Conservation (phyloP, 92 coral and sea anemone genomes). For the Porites evermanni region DNA sequence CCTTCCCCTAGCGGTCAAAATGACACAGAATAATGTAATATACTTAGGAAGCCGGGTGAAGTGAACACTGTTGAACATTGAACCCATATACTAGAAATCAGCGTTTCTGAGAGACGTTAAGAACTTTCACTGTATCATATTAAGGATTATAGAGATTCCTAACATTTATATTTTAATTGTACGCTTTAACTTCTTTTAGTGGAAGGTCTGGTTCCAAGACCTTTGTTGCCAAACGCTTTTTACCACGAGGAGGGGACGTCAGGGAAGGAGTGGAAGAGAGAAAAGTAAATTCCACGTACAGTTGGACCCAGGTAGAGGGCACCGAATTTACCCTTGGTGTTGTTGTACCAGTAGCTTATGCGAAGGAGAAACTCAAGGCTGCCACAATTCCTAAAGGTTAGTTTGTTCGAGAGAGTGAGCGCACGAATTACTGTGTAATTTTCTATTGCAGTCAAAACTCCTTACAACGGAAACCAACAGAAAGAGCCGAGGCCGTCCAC, state of each 20-base stretch:
- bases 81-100: too few species aligned
- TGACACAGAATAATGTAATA: too few species aligned
- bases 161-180: not conserved
- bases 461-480: too few species aligned
- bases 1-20: too few species aligned
- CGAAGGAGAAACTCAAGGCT: slow-evolving; percentile 10
- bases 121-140: too few species aligned
- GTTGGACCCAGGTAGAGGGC: slow-evolving; percentile 53
- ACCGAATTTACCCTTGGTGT: slow-evolving; percentile 65
- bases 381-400: slow-evolving; percentile 1
- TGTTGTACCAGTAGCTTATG: slow-evolving; percentile 40
- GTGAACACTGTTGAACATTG: too few species aligned
- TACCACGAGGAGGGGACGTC: slow-evolving; percentile 50
- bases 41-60: too few species aligned
- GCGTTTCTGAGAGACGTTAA: too few species aligned
- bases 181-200: slow-evolving; percentile 14
- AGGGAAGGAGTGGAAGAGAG: slow-evolving; percentile 49
- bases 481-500: too few species aligned
- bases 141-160: too few species aligned
- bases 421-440: not conserved
- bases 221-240: slow-evolving; percentile 64
- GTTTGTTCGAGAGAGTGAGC: not conserved
- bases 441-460: too few species aligned
- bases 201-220: slow-evolving; percentile 42
- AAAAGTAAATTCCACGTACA: slow-evolving; percentile 51